These are phyloP conservation scores for Aleadryas rufinucha DNA, from an alignment of 2,113 vertebrate species.

Conservation along the genomic window DNA sequence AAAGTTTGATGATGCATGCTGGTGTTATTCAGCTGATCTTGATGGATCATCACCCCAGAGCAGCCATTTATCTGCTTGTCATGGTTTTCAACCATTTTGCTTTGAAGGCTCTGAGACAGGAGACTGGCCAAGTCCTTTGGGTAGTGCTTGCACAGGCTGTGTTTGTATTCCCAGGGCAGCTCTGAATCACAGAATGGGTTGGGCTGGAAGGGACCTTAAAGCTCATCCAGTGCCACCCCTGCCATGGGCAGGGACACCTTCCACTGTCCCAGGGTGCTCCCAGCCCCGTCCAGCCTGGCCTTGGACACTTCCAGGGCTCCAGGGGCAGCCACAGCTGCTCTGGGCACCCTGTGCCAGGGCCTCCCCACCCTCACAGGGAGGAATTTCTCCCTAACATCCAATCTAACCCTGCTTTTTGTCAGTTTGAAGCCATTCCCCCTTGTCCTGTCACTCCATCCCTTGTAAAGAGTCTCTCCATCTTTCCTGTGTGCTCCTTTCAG, in stretches of 20 bases:
- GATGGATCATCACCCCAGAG: neutral
- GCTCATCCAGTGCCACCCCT: neutral
- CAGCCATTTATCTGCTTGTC: neutral
- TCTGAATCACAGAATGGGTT: neutral
- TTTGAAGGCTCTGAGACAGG: neutral
- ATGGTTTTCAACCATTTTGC: neutral
- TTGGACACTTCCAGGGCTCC: neutral
- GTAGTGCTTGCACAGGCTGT: neutral
- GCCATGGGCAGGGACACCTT: neutral
- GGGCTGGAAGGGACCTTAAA: neutral
- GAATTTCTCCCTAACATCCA: neutral
- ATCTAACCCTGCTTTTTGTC: neutral
- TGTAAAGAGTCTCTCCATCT: neutral
- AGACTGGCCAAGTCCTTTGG: neutral
- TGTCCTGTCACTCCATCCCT: neutral
- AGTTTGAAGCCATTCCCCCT: neutral
- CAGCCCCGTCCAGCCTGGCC: accelerated
- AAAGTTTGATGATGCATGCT: neutral
- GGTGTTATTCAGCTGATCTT: neutral
- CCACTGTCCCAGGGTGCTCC: neutral
- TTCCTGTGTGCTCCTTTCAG: neutral
- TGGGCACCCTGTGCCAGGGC: neutral
- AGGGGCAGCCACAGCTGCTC: neutral
- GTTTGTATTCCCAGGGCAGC: neutral
- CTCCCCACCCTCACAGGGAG: accelerated